Conservation (phyloP, 2,797 vertebrate species). For the Microcaecilia unicolor region DNA sequence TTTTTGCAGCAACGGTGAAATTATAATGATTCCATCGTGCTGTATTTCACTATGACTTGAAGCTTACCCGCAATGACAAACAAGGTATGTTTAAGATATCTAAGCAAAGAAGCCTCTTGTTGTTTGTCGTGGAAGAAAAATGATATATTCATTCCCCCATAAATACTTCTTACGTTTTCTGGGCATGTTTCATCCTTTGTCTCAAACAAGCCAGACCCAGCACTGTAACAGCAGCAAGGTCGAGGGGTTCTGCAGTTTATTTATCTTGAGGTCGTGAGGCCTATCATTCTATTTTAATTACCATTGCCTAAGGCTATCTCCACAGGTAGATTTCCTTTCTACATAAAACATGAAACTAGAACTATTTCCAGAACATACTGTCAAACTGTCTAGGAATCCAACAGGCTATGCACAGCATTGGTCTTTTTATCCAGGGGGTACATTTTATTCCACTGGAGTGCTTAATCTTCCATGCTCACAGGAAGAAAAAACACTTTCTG, state of each 20-base stretch:
- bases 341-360: constrained; percentile 50
- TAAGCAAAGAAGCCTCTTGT: constrained; percentile 1
- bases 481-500: constrained; percentile 7
- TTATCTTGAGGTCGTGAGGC: constrained; percentile 39
- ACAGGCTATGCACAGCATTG: constrained; percentile 20
- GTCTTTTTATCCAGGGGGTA: constrained; percentile 33
- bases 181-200: constrained; percentile 4
- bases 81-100: constrained; percentile 4
- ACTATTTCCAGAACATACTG: constrained; percentile 28
- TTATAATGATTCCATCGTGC: constrained; percentile 16
- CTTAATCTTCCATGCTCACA: constrained; percentile 22
- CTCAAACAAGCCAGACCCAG: constrained; percentile 22
- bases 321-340: constrained; percentile 50
- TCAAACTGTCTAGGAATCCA: constrained; percentile 25
- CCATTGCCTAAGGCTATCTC: constrained; percentile 38
- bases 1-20: background rate
- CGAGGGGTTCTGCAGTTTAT: constrained; percentile 36
- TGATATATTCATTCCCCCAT: constrained; percentile 2
- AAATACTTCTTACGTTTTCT: constrained; percentile 9
- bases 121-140: constrained; percentile 2
- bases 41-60: constrained; percentile 14
- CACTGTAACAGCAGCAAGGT: constrained; percentile 21
- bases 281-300: constrained; percentile 48
- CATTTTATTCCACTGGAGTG: constrained; percentile 26
- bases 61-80: constrained; percentile 6